Evolutionary conservation across 2,888 invertebrate species (phyloP).

Genomic region (Willowsia nigromaculata): DNA sequence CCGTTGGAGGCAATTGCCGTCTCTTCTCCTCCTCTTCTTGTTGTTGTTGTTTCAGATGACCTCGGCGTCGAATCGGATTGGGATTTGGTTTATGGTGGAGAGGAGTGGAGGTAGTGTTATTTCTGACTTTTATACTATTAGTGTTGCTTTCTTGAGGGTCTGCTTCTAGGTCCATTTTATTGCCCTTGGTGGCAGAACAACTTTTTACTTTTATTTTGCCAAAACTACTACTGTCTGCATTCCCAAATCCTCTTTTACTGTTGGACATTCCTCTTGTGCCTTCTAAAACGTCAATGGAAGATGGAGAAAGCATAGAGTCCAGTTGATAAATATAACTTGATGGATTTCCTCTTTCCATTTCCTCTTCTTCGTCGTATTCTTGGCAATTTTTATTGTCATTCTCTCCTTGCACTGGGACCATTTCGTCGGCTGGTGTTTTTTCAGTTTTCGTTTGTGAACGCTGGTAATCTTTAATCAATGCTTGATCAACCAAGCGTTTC

Average conservation of each 20-base stretch:
- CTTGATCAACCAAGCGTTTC: conserved; percentile 45
- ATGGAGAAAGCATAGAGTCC: background rate
- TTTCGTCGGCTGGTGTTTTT: background rate
- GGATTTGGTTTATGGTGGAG: background rate
- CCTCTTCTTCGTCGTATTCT: background rate
- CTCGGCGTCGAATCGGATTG: background rate
- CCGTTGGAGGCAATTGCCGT: background rate
- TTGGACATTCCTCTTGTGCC: background rate
- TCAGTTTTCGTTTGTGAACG: background rate
- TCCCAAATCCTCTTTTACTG: background rate
- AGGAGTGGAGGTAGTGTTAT: background rate
- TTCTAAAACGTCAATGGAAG: background rate
- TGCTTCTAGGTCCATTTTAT: background rate
- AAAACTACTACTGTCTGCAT: too few relatives aligned
- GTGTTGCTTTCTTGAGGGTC: background rate
- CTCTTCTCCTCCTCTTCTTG: background rate
- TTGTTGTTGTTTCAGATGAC: conserved; percentile 29
- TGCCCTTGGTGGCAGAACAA: background rate
- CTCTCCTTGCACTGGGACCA: background rate
- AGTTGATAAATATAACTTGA: conserved; percentile 26
- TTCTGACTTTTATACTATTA: background rate
- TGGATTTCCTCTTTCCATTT: background rate
- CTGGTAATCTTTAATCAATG: conserved; percentile 42
- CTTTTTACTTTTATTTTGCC: background rate
- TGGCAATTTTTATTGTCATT: background rate